Evolutionary conservation across 2,888 invertebrate species (phyloP).

Genomic region (Eupithecia abbreviata): DNA sequence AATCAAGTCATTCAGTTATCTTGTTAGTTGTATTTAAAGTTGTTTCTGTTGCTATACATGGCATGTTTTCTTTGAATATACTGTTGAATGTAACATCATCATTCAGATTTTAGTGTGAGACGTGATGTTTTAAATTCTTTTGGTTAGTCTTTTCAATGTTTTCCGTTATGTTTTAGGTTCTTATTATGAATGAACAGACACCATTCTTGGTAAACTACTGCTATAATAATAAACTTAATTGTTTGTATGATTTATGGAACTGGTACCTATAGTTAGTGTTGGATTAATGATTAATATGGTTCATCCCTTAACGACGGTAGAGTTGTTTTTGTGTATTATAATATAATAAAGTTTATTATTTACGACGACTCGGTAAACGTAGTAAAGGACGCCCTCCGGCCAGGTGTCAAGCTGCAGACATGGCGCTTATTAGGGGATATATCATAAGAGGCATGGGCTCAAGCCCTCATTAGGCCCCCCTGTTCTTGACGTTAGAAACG

Average conservation of each 20-base stretch:
- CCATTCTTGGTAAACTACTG: not conserved
- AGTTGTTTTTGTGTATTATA: too few relatives aligned
- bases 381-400: too few relatives aligned
- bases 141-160: not conserved
- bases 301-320: too few relatives aligned
- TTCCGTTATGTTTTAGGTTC: not conserved
- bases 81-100: constrained; percentile 1
- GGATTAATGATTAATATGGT: too few relatives aligned
- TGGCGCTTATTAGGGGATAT: too few relatives aligned
- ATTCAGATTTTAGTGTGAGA: not conserved
- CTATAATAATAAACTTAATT: not conserved
- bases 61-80: constrained; percentile 43
- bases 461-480: too few relatives aligned
- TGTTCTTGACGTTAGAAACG: not conserved
- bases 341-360: too few relatives aligned
- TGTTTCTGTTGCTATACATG: constrained; percentile 74
- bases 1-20: constrained; percentile 72
- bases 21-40: constrained; percentile 63
- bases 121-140: not conserved
- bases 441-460: too few relatives aligned
- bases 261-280: too few relatives aligned
- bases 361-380: too few relatives aligned
- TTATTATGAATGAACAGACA: not conserved
- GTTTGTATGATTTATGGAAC: not conserved
- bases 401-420: too few relatives aligned